Evolutionary conservation across 2,797 vertebrate species (phyloP).

Genomic region (Coracias cyanogaster): DNA sequence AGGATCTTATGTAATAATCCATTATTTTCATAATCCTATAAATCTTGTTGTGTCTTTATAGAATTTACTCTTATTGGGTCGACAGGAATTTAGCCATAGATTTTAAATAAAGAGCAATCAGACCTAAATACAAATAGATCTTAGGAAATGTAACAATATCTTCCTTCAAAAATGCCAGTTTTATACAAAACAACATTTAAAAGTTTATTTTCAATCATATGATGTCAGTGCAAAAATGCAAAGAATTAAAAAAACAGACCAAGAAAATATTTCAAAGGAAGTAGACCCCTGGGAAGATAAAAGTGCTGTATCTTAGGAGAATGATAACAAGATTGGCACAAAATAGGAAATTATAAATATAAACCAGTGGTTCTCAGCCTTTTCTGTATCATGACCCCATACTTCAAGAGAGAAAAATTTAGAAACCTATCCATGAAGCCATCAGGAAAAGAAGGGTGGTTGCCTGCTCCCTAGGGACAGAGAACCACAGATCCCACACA

Average conservation of each 20-base stretch:
- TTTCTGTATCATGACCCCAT: not conserved
- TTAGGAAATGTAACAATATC: not conserved
- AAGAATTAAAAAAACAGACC: not conserved
- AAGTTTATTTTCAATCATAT: not conserved
- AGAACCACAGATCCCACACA: not conserved
- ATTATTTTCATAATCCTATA: not conserved
- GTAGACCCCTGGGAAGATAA: slow-evolving; percentile 31
- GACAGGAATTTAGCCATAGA: not conserved
- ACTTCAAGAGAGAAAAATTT: not conserved
- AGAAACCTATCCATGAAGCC: not conserved
- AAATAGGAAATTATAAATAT: slow-evolving; percentile 31
- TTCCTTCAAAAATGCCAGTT: not conserved
- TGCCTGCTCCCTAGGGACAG: not conserved
- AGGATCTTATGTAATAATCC: not conserved
- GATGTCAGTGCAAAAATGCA: not conserved
- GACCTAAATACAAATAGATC: not conserved
- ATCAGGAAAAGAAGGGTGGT: not conserved
- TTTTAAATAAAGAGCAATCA: slow-evolving; percentile 4
- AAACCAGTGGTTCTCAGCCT: slow-evolving; percentile 28
- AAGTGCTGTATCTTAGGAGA: not conserved
- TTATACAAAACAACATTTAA: not conserved
- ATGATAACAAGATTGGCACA: not conserved
- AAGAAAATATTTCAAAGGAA: slow-evolving; percentile 22
- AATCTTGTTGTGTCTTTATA: not conserved
- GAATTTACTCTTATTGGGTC: not conserved